These are phyloP conservation scores for Xestia ashworthii DNA, from an alignment of 2,888 invertebrate genomes.

Conservation along the genomic window DNA sequence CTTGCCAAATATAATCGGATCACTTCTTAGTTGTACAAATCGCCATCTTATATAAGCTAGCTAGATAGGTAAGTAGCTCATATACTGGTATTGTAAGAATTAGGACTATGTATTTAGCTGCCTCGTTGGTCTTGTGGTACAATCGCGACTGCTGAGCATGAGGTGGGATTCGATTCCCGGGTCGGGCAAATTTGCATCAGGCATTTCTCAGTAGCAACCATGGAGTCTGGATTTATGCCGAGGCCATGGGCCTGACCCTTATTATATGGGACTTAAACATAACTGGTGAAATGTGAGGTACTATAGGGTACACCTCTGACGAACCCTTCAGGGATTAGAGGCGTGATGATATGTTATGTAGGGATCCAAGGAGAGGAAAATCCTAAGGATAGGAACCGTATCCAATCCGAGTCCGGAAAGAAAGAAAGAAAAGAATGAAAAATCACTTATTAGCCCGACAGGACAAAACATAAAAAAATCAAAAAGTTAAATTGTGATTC, in stretches of 20 bases:
- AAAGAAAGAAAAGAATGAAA: no score
- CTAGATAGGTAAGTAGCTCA: background rate
- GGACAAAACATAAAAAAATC: no score
- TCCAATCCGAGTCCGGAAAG: background rate
- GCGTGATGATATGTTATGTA: background rate
- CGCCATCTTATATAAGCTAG: background rate
- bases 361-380: background rate
- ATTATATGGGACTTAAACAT: background rate
- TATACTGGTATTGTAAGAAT: background rate
- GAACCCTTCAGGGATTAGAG: background rate
- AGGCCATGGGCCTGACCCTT: background rate
- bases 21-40: slow-evolving; percentile 13
- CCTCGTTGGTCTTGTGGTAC: background rate
- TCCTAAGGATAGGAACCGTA: background rate
- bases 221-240: background rate
- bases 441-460: no score
- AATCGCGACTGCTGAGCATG: background rate
- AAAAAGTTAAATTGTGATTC: no score
- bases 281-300: background rate
- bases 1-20: slow-evolving; percentile 22
- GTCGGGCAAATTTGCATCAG: background rate
- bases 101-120: background rate
- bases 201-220: background rate
- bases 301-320: background rate
- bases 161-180: background rate